Percentiles rank a stretch among this genome's conserved stretches.
phyloP scores from a whole-genome alignment of 2,888 invertebrate species.

The Noctua pronuba region DNA sequence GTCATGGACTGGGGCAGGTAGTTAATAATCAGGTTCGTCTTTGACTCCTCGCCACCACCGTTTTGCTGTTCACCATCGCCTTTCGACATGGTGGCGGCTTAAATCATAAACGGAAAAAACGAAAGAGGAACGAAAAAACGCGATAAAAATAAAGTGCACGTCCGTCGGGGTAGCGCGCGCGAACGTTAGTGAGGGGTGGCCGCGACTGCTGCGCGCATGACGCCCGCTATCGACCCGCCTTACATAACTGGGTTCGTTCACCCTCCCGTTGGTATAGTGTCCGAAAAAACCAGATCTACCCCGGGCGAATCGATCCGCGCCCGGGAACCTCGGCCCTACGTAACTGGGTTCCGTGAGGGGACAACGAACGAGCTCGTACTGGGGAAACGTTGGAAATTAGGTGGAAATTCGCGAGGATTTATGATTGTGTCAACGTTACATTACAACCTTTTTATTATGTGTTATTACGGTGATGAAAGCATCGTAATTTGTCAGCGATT shows the following conservation, averaged over 20 bases:
- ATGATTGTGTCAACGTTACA: constrained; percentile 20
- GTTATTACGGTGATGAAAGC: constrained; percentile 6
- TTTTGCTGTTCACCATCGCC: constrained; percentile 97
- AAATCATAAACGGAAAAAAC: constrained; percentile 91
- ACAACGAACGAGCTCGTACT: constrained; percentile 58
- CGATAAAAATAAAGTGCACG: constrained; percentile 90
- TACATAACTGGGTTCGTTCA: constrained; percentile 89
- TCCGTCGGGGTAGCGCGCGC: constrained; percentile 88
- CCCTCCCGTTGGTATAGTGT: constrained; percentile 89
- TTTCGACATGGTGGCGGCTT: constrained; percentile 94
- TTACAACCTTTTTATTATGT: constrained; percentile 33
- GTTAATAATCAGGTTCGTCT: constrained; percentile 99
- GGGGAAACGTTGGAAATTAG: constrained; percentile 43
- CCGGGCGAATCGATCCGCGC: constrained; percentile 84
- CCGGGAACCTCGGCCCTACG: constrained; percentile 73
- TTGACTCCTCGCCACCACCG: constrained; percentile 97
- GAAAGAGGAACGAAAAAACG: constrained; percentile 91
- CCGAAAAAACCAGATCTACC: constrained; percentile 89
- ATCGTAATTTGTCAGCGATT: constrained; percentile 14
- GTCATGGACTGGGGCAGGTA: constrained; percentile 99
- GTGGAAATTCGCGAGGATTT: constrained; percentile 37
- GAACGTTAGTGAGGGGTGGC: constrained; percentile 83
- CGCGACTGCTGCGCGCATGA: constrained; percentile 79
- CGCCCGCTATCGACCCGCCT: constrained; percentile 84
- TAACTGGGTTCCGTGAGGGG: constrained; percentile 67